Base-by-base conservation (phyloP, 2,797 vertebrate species). In the Sebastes cheni region DNA sequence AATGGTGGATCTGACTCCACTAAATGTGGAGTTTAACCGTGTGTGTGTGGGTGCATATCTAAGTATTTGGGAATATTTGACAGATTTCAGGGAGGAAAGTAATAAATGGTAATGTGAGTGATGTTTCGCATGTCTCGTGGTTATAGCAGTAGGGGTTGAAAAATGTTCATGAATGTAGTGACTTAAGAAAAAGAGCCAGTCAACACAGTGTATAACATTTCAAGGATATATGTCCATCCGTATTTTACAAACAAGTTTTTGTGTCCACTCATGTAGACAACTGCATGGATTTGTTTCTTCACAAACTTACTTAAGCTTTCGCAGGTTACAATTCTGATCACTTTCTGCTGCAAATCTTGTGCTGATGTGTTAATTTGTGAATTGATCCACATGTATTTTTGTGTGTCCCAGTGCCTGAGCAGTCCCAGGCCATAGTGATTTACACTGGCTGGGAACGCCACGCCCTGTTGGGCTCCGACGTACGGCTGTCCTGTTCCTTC, bases 361-460 rank as follows among this genome's bases (percentile, higher is more conserved):
- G 5, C 4, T 25, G 4, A 9, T 65, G 52, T n/a, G 65, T 61
- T 13, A 10, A n/a, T 65, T 2, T 25, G 34, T 82, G 4, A 34
- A 4, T 68, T 20, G 27, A 7, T 56, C 50, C 22, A 10, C n/a
- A 3, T 69, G 22, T 5, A 0, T n/a, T 54, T 81, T 54, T 81
- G 2, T 82, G 67, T 86, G 76, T 67, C 58, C 20, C 80, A 96
- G 96, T 89, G 50, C 95, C 95, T 5, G 92, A 95, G 86, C 93
- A 87, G 75, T 92, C 94, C 72, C 88, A 94, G 85, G 94, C 93
- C 87, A 95, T 96, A 2, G 89, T 90, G 52, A 94, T 96, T 65
- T 96, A 96, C 90, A 96, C 96, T 0, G 94, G 95, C 89, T 96
- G 95, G 96, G 96, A 96, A 74, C 94, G 91, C 39, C 96, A 96